phyloP scores from a whole-genome alignment of 2,113 vertebrate genomes.

The Ceyx cyanopectus region DNA sequence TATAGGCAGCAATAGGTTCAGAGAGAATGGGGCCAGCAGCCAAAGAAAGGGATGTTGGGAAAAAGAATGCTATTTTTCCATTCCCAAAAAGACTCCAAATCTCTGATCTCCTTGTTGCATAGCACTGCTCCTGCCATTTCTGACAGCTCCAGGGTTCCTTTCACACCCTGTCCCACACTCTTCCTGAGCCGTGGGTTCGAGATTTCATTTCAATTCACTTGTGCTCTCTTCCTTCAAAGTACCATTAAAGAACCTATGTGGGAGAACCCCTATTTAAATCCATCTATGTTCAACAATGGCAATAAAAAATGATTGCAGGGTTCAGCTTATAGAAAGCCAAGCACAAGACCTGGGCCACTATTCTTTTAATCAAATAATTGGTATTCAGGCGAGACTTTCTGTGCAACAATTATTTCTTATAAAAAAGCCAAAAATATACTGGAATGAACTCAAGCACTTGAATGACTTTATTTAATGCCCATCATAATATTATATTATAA shows the following conservation, averaged over 20 bases:
- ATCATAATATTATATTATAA: constrained; percentile 49
- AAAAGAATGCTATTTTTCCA: neutral
- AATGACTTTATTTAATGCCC: constrained; percentile 45
- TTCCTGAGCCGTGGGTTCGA: neutral
- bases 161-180: neutral
- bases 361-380: constrained; percentile 70
- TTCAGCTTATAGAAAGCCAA: constrained; percentile 46
- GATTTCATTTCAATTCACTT: constrained; percentile 13
- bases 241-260: constrained; percentile 20
- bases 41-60: neutral
- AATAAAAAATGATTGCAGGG: constrained; percentile 64
- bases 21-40: neutral
- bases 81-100: neutral
- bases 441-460: constrained; percentile 45
- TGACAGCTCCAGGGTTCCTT: constrained; percentile 17
- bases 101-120: neutral
- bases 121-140: neutral
- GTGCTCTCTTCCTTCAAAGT: neutral
- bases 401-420: constrained; percentile 54
- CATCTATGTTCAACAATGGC: constrained; percentile 25
- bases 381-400: constrained; percentile 29
- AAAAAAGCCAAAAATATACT: constrained; percentile 28
- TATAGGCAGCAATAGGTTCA: constrained; percentile 7
- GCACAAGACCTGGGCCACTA: constrained; percentile 50
- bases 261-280: constrained; percentile 55